Base-by-base conservation (phyloP, 2,113 vertebrate species). In the Trematomus loennbergii region DNA sequence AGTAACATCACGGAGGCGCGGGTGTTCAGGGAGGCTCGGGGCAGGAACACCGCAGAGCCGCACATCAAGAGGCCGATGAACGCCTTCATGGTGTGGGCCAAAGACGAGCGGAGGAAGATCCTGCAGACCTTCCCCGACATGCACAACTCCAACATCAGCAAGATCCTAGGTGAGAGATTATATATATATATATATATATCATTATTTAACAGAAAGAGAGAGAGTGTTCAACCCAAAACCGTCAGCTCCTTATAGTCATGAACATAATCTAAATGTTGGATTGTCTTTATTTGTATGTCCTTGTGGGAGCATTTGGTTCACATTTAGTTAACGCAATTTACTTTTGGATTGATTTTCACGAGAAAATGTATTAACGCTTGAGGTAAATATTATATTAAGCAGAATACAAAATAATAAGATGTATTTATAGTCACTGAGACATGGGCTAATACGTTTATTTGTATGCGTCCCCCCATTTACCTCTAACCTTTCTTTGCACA, bases 111-210 rank as follows among this genome's bases (percentile, higher is more conserved):
- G 70, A 96, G 98, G 87, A 99, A 99, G 95, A 99, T 99, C 93
- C 97, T 99, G 82, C 98, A 99, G 91, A 97, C 97, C 84, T 99
- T 99, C 89, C 98, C 98, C 0, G 98, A 99, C 95, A 99, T 99
- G 98, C 98, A 99, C 94, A 99, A 99, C 96, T 99, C 98, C 93
- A 99, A 99, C 95, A 99, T 99, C 93, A 99, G 98, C 96, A 99
- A 99, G 96, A 99, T 99, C 88, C 94, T 99, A 22, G 98, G 98
- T 99, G 90, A 97, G 97, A 92, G 36, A 8, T 3, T 40, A 16
- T 8, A 18, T 0, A 13, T 12, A n/a, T n/a, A n/a, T 0, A 13
- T 12, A n/a, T n/a, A n/a, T 0, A 13, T 12, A 12, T 17, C 40
- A 46, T 3, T 62, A 1, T 72, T 65, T 22, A 18, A 25, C 4